A percentile compares a stretch with the other conserved stretches of the same genome.
phyloP scores from a whole-genome alignment of 2,888 invertebrate species.

The Arctia plantaginis region DNA sequence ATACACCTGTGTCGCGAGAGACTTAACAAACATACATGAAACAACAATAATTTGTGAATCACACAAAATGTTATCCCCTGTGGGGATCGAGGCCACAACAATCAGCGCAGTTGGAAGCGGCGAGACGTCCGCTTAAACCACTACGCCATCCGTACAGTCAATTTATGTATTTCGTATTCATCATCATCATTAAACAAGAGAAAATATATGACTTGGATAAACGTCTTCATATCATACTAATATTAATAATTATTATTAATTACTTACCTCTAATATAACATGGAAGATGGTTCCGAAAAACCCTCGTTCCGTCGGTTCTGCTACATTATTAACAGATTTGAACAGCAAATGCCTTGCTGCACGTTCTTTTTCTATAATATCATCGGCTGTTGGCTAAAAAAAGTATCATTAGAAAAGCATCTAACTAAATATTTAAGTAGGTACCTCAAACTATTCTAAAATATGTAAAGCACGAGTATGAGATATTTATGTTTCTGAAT shows the following conservation, averaged over 20 bases:
- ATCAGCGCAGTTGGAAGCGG: no score
- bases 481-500: background rate
- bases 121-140: no score
- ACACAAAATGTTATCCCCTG: no score
- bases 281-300: constrained; percentile 84
- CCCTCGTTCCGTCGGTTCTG: constrained; percentile 75
- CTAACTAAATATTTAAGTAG: background rate
- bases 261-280: constrained; percentile 75
- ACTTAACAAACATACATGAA: no score
- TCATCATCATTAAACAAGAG: background rate
- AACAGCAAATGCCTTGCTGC: constrained; percentile 65
- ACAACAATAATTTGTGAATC: no score
- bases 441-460: background rate
- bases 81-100: no score
- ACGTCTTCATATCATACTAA: no score
- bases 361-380: constrained; percentile 73
- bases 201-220: background rate
- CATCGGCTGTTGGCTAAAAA: constrained; percentile 76
- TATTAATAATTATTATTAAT: background rate
- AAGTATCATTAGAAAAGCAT: constrained; percentile 7
- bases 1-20: no score
- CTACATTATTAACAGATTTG: constrained; percentile 67
- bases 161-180: background rate
- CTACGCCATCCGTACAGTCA: no score
- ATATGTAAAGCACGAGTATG: background rate